Base-by-base conservation (phyloP, 2,797 vertebrate genomes). In the Phalanger gymnotis region DNA sequence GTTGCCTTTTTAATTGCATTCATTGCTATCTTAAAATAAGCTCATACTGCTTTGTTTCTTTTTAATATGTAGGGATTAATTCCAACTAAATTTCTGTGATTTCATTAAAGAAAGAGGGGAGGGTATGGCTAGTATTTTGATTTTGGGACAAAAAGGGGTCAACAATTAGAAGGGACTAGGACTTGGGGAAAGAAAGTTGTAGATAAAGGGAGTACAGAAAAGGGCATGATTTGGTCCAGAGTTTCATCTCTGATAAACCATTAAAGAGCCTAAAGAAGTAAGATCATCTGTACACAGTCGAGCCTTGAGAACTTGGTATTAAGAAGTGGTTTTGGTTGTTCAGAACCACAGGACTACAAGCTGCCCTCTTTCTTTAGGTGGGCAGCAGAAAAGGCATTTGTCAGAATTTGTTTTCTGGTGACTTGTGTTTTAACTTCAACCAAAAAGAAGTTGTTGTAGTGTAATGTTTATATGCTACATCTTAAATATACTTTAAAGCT, bases 381-480 rank as follows among this genome's bases (percentile, higher is more conserved):
- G 66, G 40, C 40, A 51, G 40, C 40, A 87, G 22, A 87, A 87
- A 87, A 27, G 73, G 40, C 40, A 51, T 87, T 51, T 87, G 40
- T 87, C 40, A 87, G 73, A 51, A 87, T 87, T 87, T 87, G 73
- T 51, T 27, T 87, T 87, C 40, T 87, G 47, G 73, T 87, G 73
- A 87, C 73, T 47, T 14, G 22, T 87, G 73, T 87, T 87, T 87
- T 87, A 87, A 87, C 73, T 87, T 87, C 73, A 51, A 87, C 40
- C 73, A 87, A 87, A 47, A 87, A 81, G n/a, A 47, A 87, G 73
- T 87, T 47, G 73, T 47, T 51, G 73, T 47, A 87, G 73, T 87
- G 73, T 87, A 87, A 87, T 87, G 40, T 87, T 87, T 87, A 87
- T 87, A 87, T 87, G 73, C 73, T 87, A 47, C 73, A 87, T 87